Evolutionary conservation across 1,140 invertebrate species (phyloP).

Genomic region (Propsilocerus akamusi): DNA sequence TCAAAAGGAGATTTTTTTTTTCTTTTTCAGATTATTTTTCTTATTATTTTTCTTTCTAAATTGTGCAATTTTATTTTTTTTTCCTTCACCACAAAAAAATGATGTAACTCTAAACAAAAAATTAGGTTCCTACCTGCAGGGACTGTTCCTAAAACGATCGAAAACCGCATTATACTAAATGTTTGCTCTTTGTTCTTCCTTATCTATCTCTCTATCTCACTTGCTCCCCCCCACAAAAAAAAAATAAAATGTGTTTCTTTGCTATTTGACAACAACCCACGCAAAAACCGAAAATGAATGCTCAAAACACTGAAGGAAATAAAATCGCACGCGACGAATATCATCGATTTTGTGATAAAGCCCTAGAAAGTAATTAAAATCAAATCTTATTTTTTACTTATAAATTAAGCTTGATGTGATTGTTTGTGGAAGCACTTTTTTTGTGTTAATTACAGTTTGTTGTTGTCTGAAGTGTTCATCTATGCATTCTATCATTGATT

Average conservation of each 20-base stretch:
- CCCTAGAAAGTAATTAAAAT: slow-evolving; percentile 48
- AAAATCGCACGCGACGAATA: slow-evolving; percentile 46
- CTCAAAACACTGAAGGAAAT: slow-evolving; percentile 11
- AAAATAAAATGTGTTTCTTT: no score
- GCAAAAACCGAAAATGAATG: no score
- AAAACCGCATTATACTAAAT: background rate
- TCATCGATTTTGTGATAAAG: slow-evolving; percentile 54
- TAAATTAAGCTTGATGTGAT: no score
- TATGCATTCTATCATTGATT: no score
- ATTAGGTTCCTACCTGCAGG: background rate
- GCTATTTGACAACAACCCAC: no score
- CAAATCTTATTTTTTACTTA: no score
- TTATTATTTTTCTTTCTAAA: slow-evolving; percentile 8
- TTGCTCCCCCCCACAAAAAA: no score
- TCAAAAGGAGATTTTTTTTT: slow-evolving; percentile 13
- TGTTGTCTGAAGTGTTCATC: no score
- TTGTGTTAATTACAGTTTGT: no score
- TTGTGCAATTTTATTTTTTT: slow-evolving; percentile 3
- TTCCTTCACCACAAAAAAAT: background rate
- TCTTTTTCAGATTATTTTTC: slow-evolving; percentile 8
- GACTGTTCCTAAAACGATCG: background rate
- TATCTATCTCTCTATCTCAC: background rate
- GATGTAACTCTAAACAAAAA: no score
- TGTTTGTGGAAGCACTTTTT: no score
- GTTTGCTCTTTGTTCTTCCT: background rate